Percentiles rank a stretch among this genome's conserved stretches.
Evolutionary conservation across 2,888 invertebrate species (phyloP).

Genomic region (Drosophila hawaiiensis): DNA sequence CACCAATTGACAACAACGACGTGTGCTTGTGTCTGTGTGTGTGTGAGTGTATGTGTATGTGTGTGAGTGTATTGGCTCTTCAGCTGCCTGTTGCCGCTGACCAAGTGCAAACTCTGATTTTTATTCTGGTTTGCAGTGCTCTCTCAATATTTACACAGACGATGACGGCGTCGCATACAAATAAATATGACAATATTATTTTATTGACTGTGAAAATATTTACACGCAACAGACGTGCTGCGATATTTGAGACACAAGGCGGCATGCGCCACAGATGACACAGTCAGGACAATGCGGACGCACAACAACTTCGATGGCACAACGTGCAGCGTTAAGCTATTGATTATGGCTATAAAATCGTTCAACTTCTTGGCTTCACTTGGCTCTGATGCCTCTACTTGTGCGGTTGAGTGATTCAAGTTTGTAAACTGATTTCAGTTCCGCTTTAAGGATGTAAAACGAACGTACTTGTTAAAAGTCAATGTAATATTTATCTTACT

Average conservation of each 20-base stretch:
- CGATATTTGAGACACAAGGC: conserved; percentile 50
- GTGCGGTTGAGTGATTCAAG: conserved; percentile 15
- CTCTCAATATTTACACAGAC: conserved; percentile 73
- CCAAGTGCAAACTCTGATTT: conserved; percentile 70
- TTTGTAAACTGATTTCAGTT: conserved; percentile 3
- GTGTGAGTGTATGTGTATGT: not conserved
- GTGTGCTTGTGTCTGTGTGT: not conserved
- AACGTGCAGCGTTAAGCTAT: conserved; percentile 44
- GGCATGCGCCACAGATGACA: conserved; percentile 40
- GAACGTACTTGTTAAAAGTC: not conserved
- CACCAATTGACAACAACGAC: conserved; percentile 7
- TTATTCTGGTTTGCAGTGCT: conserved; percentile 73
- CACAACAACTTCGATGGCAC: conserved; percentile 6
- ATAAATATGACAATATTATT: conserved; percentile 81
- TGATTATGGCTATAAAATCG: conserved; percentile 64
- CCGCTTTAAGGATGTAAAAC: not conserved
- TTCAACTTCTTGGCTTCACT: conserved; percentile 20
- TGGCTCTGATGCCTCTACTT: conserved; percentile 10
- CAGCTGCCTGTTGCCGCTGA: conserved; percentile 50
- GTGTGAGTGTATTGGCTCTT: conserved; percentile 24
- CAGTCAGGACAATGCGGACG: conserved; percentile 14
- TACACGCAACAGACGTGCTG: conserved; percentile 73
- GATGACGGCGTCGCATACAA: conserved; percentile 39
- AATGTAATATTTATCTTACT: not conserved
- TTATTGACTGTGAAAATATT: conserved; percentile 82